These are phyloP conservation scores for Charina bottae DNA, from an alignment of 2,113 vertebrate species.

Conservation along the genomic window DNA sequence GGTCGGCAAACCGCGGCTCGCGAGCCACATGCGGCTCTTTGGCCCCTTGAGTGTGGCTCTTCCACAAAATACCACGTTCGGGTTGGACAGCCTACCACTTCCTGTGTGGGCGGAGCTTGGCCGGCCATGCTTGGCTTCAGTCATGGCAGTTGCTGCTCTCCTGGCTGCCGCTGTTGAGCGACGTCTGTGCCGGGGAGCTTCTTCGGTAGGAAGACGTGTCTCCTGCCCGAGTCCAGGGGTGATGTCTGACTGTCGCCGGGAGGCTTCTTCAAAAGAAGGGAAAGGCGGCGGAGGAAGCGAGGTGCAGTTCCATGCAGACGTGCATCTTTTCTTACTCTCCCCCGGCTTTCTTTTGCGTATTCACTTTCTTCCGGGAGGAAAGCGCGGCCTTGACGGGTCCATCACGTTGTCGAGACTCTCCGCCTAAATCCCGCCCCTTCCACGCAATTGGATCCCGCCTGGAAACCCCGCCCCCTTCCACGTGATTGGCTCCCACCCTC, in stretches of 20 bases:
- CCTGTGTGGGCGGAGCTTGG: not conserved
- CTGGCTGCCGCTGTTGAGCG: not conserved
- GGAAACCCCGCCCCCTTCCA: too few species aligned
- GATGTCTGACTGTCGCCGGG: not conserved
- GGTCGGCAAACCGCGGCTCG: too few species aligned
- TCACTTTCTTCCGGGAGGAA: not conserved
- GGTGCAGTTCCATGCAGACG: not conserved
- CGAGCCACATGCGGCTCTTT: too few species aligned
- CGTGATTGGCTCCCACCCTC: too few species aligned
- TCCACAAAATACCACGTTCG: too few species aligned
- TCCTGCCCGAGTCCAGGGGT: not conserved
- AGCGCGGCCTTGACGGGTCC: not conserved
- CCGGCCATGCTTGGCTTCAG: rapidly evolving
- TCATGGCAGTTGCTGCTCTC: constrained; percentile 11
- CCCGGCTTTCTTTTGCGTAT: not conserved
- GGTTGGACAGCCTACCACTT: not conserved
- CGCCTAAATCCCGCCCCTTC: not conserved
- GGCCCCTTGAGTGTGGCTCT: too few species aligned
- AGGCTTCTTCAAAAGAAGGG: not conserved
- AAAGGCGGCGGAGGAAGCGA: not conserved
- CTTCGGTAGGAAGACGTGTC: not conserved
- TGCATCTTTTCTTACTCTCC: not conserved
- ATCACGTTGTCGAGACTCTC: not conserved
- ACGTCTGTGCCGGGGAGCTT: rapidly evolving
- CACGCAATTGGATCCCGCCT: too few species aligned